phyloP scores from a whole-genome alignment of 2,888 invertebrate species.

The Plagodis pulveraria region DNA sequence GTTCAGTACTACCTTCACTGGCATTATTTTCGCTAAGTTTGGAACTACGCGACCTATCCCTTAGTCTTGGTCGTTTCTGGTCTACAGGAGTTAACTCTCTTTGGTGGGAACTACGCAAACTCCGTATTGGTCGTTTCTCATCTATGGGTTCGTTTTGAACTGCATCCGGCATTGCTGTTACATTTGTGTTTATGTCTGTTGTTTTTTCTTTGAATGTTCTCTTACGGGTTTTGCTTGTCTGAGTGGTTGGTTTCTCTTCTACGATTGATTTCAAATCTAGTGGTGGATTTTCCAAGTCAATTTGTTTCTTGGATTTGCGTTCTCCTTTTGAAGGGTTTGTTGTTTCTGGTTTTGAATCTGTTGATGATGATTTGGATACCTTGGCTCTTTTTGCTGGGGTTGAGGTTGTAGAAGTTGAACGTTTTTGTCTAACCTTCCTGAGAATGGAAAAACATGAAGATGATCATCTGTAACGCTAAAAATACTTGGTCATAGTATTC shows the following conservation, averaged over 20 bases:
- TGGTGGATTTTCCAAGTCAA: background rate
- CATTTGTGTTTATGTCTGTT: background rate
- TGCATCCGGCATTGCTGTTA: background rate
- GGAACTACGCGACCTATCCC: conserved; percentile 2
- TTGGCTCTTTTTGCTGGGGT: conserved; percentile 13
- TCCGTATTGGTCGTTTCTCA: background rate
- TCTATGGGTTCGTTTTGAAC: background rate
- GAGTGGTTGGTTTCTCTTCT: background rate
- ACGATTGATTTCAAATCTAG: background rate
- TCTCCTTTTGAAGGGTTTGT: conserved; percentile 8
- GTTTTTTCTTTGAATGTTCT: background rate
- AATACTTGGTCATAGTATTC: too few relatives aligned
- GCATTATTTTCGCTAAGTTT: conserved; percentile 2
- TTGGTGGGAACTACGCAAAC: conserved; percentile 1
- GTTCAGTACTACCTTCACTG: background rate
- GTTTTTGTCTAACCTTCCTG: conserved; percentile 1
- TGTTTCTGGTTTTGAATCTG: conserved; percentile 14
- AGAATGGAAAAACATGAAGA: background rate
- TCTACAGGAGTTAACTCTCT: background rate
- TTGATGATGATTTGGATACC: conserved; percentile 18
- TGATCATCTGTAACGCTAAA: too few relatives aligned
- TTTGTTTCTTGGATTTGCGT: background rate
- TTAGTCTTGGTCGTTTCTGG: background rate
- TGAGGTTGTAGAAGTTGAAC: conserved; percentile 1
- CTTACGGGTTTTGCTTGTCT: background rate